A percentile compares a stretch with the other conserved stretches of the same genome.
Conservation (phyloP, 2,113 vertebrate species). For the Oriolus oriolus region DNA sequence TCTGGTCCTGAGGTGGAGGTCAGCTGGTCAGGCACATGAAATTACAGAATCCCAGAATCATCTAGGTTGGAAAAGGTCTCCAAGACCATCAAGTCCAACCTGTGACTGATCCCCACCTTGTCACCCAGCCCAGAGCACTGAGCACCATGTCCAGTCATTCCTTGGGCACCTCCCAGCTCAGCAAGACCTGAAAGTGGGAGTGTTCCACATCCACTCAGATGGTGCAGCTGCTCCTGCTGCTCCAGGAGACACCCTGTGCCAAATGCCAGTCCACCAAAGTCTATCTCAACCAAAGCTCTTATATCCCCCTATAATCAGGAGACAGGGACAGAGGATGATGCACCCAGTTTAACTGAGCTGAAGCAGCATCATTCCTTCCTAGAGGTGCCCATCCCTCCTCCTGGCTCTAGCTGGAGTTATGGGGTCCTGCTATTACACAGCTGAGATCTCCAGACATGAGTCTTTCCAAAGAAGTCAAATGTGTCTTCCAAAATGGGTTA, state of each 20-base stretch:
- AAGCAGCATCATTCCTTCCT: neutral
- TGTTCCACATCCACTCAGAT: too few species aligned
- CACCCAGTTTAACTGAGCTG: neutral
- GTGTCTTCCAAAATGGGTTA: neutral
- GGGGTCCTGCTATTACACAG: neutral
- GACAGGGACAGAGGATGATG: neutral
- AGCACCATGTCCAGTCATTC: neutral
- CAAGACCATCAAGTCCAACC: neutral
- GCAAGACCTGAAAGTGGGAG: rapidly evolving
- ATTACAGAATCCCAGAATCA: neutral
- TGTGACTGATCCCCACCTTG: neutral
- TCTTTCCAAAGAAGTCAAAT: neutral
- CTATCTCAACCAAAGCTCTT: neutral
- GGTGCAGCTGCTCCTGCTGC: neutral
- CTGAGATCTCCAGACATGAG: neutral
- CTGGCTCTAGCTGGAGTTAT: neutral
- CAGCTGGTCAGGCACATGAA: neutral
- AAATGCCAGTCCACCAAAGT: neutral
- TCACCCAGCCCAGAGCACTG: neutral
- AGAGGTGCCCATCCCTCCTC: neutral
- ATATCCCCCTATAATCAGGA: neutral
- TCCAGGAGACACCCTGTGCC: neutral
- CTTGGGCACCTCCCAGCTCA: neutral
- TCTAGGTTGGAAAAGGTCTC: neutral
- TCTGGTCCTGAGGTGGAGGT: neutral